Percentiles rank a stretch among this genome's conserved stretches.
phyloP scores from a whole-genome alignment of 1,140 invertebrate genomes.

The Cherax quadricarinatus region DNA sequence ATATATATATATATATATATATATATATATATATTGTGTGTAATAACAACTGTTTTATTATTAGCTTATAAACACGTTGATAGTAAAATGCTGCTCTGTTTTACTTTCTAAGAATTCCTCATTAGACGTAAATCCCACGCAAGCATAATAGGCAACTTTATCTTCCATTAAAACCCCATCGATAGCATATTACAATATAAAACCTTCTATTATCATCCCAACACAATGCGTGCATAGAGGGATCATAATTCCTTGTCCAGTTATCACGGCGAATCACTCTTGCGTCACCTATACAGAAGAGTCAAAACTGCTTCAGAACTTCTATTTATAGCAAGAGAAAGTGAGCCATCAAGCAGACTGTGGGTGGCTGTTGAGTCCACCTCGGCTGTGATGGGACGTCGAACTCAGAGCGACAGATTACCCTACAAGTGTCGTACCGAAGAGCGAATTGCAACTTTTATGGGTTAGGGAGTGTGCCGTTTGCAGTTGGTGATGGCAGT shows the following conservation, averaged over 20 bases:
- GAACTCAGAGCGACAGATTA: not conserved
- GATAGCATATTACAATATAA: not conserved
- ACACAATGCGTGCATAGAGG: not conserved
- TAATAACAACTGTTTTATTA: too few relatives aligned
- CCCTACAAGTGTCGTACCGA: not conserved
- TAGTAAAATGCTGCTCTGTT: not conserved
- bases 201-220: not conserved
- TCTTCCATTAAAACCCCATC: constrained; percentile 7
- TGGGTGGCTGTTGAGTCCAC: not conserved
- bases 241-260: not conserved
- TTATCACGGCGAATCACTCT: not conserved
- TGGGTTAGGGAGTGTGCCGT: not conserved
- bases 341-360: not conserved
- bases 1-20: too few relatives aligned
- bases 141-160: not conserved
- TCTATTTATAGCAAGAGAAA: not conserved
- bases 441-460: constrained; percentile 6
- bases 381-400: not conserved
- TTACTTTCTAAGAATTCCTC: not conserved
- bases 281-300: not conserved
- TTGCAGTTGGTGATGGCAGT: not conserved
- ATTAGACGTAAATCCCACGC: not conserved
- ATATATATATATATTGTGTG: too few relatives aligned
- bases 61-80: not conserved
- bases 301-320: not conserved